Base-by-base conservation (phyloP, 1,140 invertebrate genomes). In the Euborellia annulipes region DNA sequence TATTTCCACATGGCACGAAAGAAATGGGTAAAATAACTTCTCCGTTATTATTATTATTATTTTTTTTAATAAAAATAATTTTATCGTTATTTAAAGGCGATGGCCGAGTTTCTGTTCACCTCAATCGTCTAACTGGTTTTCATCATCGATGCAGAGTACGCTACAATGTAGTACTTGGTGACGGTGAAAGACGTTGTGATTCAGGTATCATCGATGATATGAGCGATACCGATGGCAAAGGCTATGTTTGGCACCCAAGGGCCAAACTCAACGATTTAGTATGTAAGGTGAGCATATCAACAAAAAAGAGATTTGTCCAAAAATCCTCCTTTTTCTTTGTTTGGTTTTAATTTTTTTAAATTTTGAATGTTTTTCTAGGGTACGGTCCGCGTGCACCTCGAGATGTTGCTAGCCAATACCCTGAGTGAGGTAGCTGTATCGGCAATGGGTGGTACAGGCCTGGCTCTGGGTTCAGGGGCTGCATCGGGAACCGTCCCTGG, bases 121-220 rank as follows among this genome's bases (percentile, higher is more conserved):
- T 89, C 16, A 76, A 81, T 51, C 68, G 85, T 34, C 70, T 85
- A 42, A 85, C 83, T 3, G 83, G 82, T 6, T 86, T 85, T 58
- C 82, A 87, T 54, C 82, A 87, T 54, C 73, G 76, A 19, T 86
- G 84, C 61, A 70, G 82, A 23, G 77, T 88, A 0, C 65, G 76
- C 3, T 88, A 85, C 59, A 74, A 70, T 20, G 67, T 87, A 9
- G 70, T 75, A 1, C 61, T 88, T 0, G 84, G 82, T 1, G 80
- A 83, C 30, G 76, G 76, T 1, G 79, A 84, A 6, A 62, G 74
- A 21, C 67, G 76, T 36, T 65, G 82, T 41, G 80, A 88, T 50
- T 87, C 85, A 0, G 83, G 82, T 0, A 70, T 77, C 19, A 68
- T 88, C 7, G 82, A 87, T 53, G 82, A 85, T 54, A 66, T 84